Conservation (phyloP, 2,113 vertebrate species). For the Cyphomyrus plagiostoma region DNA sequence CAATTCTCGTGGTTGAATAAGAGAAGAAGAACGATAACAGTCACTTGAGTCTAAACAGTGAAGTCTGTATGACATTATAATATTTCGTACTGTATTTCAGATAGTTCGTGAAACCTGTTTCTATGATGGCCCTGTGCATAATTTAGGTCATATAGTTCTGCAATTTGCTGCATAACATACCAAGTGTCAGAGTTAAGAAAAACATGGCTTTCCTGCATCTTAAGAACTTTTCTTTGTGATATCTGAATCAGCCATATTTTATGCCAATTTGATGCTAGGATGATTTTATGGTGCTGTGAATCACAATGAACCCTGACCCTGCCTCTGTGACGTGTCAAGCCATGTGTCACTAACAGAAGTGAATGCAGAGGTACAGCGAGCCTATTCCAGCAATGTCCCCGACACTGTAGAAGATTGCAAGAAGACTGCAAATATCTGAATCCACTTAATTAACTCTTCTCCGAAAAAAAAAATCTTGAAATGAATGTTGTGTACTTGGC, state of each 20-base stretch:
- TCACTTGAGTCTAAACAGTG: neutral
- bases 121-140: neutral
- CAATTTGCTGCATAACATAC: neutral
- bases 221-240: neutral
- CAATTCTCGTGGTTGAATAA: conserved; percentile 25
- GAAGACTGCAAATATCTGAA: neutral
- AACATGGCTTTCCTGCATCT: neutral
- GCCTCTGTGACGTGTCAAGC: neutral
- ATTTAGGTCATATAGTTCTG: neutral
- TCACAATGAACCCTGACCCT: neutral
- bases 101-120: neutral
- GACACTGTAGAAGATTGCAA: conserved; percentile 5
- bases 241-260: neutral
- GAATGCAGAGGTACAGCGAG: neutral
- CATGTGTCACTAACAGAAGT: neutral
- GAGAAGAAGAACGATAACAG: neutral
- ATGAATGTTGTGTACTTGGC: conserved; percentile 38
- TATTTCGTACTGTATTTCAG: neutral
- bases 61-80: conserved; percentile 2
- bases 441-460: neutral
- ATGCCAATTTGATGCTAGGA: neutral
- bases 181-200: neutral
- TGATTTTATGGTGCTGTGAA: neutral
- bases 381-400: neutral
- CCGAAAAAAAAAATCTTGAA: conserved; percentile 26